Conservation (phyloP, 2,888 invertebrate species). For the Lepidocyrtoides sp. region DNA sequence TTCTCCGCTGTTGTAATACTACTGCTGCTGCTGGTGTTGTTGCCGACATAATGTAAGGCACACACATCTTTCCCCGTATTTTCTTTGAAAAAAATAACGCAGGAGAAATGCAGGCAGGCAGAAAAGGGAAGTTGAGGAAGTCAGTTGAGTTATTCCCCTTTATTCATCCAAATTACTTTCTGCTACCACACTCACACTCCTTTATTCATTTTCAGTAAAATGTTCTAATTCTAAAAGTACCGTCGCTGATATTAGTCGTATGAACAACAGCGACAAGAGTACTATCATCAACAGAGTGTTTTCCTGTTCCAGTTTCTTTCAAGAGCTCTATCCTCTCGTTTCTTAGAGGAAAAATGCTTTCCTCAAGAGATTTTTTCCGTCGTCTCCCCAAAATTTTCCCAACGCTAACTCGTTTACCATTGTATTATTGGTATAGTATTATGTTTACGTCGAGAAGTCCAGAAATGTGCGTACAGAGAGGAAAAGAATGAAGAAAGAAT, state of each 20-base stretch:
- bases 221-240: not conserved
- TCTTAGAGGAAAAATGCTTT: not conserved
- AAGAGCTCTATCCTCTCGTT: not conserved
- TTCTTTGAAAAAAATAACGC: conserved; percentile 41
- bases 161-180: conserved; percentile 56
- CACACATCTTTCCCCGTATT: not conserved
- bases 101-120: not conserved
- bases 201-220: conserved; percentile 50
- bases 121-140: not conserved
- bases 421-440: not conserved
- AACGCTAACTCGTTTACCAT: conserved; percentile 41
- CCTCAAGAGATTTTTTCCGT: conserved; percentile 23
- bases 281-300: not conserved
- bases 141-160: conserved; percentile 49
- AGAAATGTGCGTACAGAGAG: not conserved
- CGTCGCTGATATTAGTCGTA: not conserved
- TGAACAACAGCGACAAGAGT: not conserved
- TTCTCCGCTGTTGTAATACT: not conserved
- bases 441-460: conserved; percentile 18
- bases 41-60: not conserved
- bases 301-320: conserved; percentile 42
- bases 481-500: not conserved
- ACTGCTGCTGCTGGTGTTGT: not conserved
- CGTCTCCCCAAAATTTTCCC: not conserved
- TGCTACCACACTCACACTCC: conserved; percentile 21